Evolutionary conservation across 2,888 invertebrate genomes (phyloP), one percentile per base, ranked within the genome.

Genomic region (Colletes collaris): DNA sequence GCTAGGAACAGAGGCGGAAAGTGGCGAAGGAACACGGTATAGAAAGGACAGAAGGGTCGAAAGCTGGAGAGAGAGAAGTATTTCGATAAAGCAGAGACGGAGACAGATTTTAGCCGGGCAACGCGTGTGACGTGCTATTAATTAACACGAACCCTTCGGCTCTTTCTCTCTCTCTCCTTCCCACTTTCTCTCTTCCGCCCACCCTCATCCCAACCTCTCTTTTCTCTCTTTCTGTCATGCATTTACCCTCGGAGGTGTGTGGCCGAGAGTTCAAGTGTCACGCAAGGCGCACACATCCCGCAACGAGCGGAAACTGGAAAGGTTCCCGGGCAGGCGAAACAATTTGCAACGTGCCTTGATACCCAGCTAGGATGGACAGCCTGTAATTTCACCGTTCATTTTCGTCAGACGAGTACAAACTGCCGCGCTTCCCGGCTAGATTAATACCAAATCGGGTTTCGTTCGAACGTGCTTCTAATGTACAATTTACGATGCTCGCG

Each of bases 51-150:
- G 84, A 79, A 76, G 81, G 70, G 78, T 69, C 64, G 74, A 69
- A 79, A 81, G 76, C 65, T 65, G 84, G 55, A 75, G 80, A 60
- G 74, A 71, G 67, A 81, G 83, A 78, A 86, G 77, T 84, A 88
- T 88, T 84, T 84, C 76, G 81, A 76, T 68, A 70, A 70, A 16
- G 75, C 78, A 75, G 80, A 83, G 81, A 84, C 79, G 85, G 85
- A 88, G 91, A 91, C 89, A 90, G 89, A 92, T 90, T 91, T 90
- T 85, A 90, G 90, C 87, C 81, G 88, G 87, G 89, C 88, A 89
- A 88, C 89, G 90, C 91, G 89, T 89, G 90, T 92, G 92, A 92
- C 92, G 92, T 92, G 92, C 92, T 92, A 92, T 92, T 92, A 92
- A 92, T 92, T 92, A 92, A 92, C 92, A 90, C 92, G 91, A 91